phyloP scores from a whole-genome alignment of 2,113 vertebrate species.

The Mastomys natalensis region DNA sequence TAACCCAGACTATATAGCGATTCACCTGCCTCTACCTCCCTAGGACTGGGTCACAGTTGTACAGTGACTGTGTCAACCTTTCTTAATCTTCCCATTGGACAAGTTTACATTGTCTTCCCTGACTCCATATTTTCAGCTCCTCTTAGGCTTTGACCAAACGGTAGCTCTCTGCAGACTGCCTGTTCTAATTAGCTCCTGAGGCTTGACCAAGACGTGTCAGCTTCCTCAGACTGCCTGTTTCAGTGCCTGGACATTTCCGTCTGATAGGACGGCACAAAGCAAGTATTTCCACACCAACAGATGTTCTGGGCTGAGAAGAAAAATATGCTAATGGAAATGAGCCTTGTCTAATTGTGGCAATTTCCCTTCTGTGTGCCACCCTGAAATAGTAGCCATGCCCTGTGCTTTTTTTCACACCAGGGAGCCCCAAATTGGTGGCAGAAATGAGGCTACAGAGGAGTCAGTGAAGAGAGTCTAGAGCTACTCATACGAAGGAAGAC shows the following conservation, averaged over 20 bases:
- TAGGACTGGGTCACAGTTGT: not conserved
- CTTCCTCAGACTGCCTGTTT: not conserved
- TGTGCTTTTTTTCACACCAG: slow-evolving; percentile 61
- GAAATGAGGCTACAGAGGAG: slow-evolving; percentile 54
- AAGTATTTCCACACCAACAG: slow-evolving; percentile 71
- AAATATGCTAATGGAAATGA: slow-evolving; percentile 70
- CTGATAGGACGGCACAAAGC: slow-evolving; percentile 56
- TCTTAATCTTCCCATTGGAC: not conserved
- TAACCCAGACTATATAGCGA: not conserved
- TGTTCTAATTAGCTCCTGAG: too few relatives aligned
- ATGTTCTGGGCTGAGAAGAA: slow-evolving; percentile 62
- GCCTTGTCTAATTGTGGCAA: slow-evolving; percentile 67
- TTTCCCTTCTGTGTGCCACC: slow-evolving; percentile 48
- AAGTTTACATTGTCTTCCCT: not conserved
- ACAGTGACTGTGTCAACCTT: not conserved
- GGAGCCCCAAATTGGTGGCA: slow-evolving; percentile 69
- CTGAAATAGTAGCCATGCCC: slow-evolving; percentile 68
- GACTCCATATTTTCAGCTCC: not conserved
- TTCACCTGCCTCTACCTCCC: not conserved
- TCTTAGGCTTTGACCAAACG: too few relatives aligned
- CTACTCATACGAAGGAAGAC: not conserved
- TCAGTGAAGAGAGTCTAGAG: slow-evolving; percentile 21
- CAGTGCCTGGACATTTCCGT: not conserved
- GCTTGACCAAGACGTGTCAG: too few relatives aligned
- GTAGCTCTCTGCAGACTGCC: rapidly evolving